Evolutionary conservation across 2,113 vertebrate genomes (phyloP), one percentile per base, ranked within the genome.

Genomic region (Xenus cinereus): DNA sequence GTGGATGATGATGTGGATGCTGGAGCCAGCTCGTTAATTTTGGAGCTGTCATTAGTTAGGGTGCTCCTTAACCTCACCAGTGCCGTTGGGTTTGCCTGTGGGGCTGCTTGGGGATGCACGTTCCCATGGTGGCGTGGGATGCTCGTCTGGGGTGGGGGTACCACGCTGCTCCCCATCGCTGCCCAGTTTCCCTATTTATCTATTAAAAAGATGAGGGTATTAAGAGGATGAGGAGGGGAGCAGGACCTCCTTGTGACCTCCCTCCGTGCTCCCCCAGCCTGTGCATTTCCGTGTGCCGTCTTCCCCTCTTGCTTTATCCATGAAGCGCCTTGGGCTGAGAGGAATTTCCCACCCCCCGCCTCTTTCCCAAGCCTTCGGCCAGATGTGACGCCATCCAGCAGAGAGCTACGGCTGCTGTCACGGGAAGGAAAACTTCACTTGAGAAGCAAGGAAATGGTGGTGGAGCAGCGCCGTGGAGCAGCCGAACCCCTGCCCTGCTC

Each of bases 311-410:
- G 41, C 26, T 57, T 68, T 46, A 73, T 41, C 72, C 48, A 21
- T 21, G 54, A 78, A 74, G 37, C 0, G 1, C 30, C 64, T 77
- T 10, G 8, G 24, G 15, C 39, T 9, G 12, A 28, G 75, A 76
- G 32, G 51, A 85, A 7, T 20, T 75, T 35, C 21, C 0, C 0
- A 8, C 4, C 5, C 5, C 19, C 15, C 4, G 1, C 11, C 26
- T 48, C 30, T 32, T 59, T 71, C 87, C 50, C 56, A 64, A 48
- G 10, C 23, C 37, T 68, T 53, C 57, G 54, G 20, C 53, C 10
- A n/a, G 23, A 35, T 15, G 24, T 4, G 33, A 6, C 0, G 0
- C 8, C 3, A 0, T 50, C 33, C 81, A 67, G 64, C 43, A 78
- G 37, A 63, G 68, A 35, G 37, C 48, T 1, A 1, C 1, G 16